Base-by-base conservation (phyloP, 2,797 vertebrate species). In the Leuciscus waleckii region DNA sequence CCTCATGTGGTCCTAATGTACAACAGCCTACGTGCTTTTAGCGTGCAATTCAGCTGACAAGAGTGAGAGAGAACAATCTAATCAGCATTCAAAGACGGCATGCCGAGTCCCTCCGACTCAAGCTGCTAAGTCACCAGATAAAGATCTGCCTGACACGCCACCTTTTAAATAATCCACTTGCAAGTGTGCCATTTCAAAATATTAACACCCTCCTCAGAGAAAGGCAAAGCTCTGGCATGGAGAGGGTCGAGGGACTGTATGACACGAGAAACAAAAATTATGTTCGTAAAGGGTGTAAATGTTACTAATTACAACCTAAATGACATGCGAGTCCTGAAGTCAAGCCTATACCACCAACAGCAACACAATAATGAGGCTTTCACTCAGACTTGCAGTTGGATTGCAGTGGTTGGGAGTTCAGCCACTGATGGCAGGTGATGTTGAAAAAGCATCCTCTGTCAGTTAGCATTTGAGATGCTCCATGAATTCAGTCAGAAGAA, bases 161-260 rank as follows among this genome's bases (percentile, higher is more conserved):
- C 89, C 92, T 92, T 94, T 93, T 86, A 90, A 93, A 94, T 94
- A 94, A 95, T 95, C 94, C 91, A 93, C 92, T 93, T 90, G 91
- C 91, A 92, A 93, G 90, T 88, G 88, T 83, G 88, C 87, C 88
- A 86, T 93, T 93, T 90, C 91, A 90, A 92, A 92, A 91, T 89
- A 91, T 93, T 92, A 92, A 91, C 90, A 92, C 83, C 81, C 77
- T 89, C 79, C 88, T 79, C 21, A 4, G 46, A 85, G 84, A 90
- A 90, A 89, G 90, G 68, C 86, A 79, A 84, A 77, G 87, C 89
- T 88, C 88, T 90, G 86, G 87, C 86, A 81, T 68, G 73, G 35
- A 35, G 35, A 23, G 46, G 79, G 75, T 76, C 39, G 71, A 56
- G 77, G 73, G 56, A 85, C 76, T 80, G 61, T 37, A 37, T 21